Evolutionary conservation across 2,113 vertebrate genomes (phyloP), one percentile per base, ranked within the genome.

Genomic region (Crotalus viridis): DNA sequence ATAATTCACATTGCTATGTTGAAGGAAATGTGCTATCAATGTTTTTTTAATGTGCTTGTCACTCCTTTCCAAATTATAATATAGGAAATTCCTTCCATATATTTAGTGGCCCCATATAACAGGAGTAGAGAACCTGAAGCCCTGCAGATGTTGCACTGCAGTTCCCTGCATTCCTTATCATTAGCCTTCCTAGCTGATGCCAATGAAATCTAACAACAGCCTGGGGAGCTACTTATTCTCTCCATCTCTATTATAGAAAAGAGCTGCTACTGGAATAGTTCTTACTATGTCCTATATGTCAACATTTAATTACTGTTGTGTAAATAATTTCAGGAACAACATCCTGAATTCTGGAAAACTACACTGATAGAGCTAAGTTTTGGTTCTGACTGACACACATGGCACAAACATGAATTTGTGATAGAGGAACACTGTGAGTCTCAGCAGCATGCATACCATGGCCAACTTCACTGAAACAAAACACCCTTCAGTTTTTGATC

Each of bases 301-400:
- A 56, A 57, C 12, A 24, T 54, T 48, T 93, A 48, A 22, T 91
- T 46, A 61, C 52, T 86, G 46, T 13, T 61, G 52, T 21, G 24
- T 21, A 89, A 88, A 92, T 90, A 39, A 0, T 0, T 0, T 56
- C 81, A 89, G 88, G 51, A 93, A 81, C 0, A 5, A 91, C 6
- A 92, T 92, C 22, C 55, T 81, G 87, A 64, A 90, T 1, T 0
- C 59, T 93, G 91, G 43, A 9, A 92, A 69, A 7, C 64, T 64
- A 39, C 46, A 10, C 0, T 69, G 52, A 0, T 0, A 24, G 6
- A 19, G 57, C 46, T 39, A 87, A 22, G 0, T 0, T 43, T 91
- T 88, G 85, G 74, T 64, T 90, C 86, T 91, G 54, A 9, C 55
- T 39, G 85, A 56, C 56, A 54, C 43, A 51, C 48, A 64, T 89